Evolutionary conservation across 2,888 invertebrate genomes (phyloP).

Genomic region (Stictocephala bisonia): DNA sequence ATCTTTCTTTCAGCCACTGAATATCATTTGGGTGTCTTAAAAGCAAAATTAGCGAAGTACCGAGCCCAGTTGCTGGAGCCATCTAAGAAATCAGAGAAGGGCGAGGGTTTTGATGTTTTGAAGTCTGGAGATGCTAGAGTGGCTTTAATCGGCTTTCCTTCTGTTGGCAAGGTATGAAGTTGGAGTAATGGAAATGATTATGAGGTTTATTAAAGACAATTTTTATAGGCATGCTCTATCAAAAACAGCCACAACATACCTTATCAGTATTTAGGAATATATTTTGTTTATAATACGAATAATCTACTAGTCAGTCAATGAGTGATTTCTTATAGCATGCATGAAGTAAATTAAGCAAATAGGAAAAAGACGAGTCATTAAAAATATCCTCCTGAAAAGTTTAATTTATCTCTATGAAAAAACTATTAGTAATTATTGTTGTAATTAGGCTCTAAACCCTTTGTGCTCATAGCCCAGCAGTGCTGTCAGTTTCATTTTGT

Average conservation of each 20-base stretch:
- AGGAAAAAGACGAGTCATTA: too few species aligned
- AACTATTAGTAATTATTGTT: too few species aligned
- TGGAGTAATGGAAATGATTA: too few species aligned
- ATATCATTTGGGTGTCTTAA: conserved; percentile 97
- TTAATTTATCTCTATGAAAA: too few species aligned
- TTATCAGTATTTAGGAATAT: background rate
- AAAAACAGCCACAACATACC: background rate
- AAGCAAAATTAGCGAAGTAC: conserved; percentile 96
- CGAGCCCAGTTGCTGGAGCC: conserved; percentile 95
- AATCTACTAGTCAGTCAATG: too few species aligned
- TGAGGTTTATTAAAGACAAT: too few species aligned
- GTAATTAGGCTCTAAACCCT: too few species aligned
- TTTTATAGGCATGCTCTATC: background rate
- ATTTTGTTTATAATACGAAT: background rate
- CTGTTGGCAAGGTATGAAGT: conserved; percentile 92
- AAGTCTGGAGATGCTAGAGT: conserved; percentile 99
- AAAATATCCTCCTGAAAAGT: too few species aligned
- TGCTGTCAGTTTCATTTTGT: too few species aligned
- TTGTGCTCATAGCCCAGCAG: too few species aligned
- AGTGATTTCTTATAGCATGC: too few species aligned
- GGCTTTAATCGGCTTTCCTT: conserved; percentile 98
- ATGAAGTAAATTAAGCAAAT: too few species aligned
- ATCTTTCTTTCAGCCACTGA: conserved; percentile 85
- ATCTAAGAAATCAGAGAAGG: conserved; percentile 92
- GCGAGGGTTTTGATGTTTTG: conserved; percentile 98